phyloP scores from a whole-genome alignment of 2,888 invertebrate genomes.

The Galeruca laticollis region DNA sequence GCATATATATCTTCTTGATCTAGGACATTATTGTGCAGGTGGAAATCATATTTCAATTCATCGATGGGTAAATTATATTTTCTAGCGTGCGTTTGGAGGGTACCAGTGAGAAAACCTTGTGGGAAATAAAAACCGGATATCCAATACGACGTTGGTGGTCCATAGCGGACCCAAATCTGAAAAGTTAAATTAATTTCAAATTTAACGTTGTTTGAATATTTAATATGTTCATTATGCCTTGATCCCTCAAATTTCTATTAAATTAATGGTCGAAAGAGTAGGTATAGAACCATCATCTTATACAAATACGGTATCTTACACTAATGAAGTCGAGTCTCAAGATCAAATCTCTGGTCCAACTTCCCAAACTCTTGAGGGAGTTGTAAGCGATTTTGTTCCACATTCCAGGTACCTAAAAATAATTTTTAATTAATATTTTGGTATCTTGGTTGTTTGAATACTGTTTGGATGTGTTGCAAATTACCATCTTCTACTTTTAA shows the following conservation, averaged over 20 bases:
- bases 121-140: conserved; percentile 94
- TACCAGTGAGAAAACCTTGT: conserved; percentile 92
- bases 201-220: too few species aligned
- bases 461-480: too few species aligned
- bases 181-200: too few species aligned
- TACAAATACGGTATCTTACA: conserved; percentile 68
- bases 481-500: too few species aligned
- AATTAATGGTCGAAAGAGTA: too few species aligned
- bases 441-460: too few species aligned
- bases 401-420: conserved; percentile 77
- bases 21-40: conserved; percentile 70
- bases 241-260: too few species aligned
- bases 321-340: conserved; percentile 84
- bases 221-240: too few species aligned
- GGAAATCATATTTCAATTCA: conserved; percentile 84
- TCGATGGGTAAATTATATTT: conserved; percentile 90
- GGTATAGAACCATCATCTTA: too few species aligned
- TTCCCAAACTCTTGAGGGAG: conserved; percentile 87
- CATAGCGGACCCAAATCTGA: conserved; percentile 78
- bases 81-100: conserved; percentile 89
- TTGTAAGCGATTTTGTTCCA: conserved; percentile 89
- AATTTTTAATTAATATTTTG: neutral
- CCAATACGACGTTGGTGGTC: conserved; percentile 88
- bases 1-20: conserved; percentile 77
- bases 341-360: conserved; percentile 87